Percentiles rank a stretch among this genome's conserved stretches.
Conservation (phyloP, 2,888 invertebrate genomes). For the Nomada hirtipes region DNA sequence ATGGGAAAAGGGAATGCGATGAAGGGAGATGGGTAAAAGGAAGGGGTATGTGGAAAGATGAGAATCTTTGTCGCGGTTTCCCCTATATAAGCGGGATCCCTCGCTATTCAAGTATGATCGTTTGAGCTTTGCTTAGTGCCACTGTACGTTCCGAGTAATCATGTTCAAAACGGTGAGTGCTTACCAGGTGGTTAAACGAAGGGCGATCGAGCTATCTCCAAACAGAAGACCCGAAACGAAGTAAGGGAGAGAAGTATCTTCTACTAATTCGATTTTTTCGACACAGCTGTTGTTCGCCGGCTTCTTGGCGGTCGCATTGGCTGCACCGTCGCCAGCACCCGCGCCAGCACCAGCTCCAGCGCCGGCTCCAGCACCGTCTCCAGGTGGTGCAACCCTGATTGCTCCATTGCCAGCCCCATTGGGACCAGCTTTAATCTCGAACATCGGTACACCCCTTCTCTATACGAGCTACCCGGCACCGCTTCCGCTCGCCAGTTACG, state of each 20-base stretch:
- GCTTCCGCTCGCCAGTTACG: slow-evolving; percentile 61
- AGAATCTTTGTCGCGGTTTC: slow-evolving; percentile 52
- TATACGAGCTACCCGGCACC: slow-evolving; percentile 75
- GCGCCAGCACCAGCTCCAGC: slow-evolving; percentile 76
- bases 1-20: slow-evolving; percentile 43
- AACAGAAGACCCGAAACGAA: not conserved
- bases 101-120: slow-evolving; percentile 53
- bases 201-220: not conserved
- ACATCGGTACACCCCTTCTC: slow-evolving; percentile 80
- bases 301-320: slow-evolving; percentile 86
- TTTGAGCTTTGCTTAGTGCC: slow-evolving; percentile 63
- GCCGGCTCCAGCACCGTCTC: slow-evolving; percentile 80
- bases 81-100: slow-evolving; percentile 64
- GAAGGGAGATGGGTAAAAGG: not conserved
- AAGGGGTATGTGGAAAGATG: slow-evolving; percentile 39
- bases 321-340: slow-evolving; percentile 80
- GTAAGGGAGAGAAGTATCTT: not conserved
- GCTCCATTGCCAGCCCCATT: slow-evolving; percentile 78
- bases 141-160: slow-evolving; percentile 73
- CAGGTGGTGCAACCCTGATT: slow-evolving; percentile 72
- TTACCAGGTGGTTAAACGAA: too few relatives aligned
- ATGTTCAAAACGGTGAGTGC: slow-evolving; percentile 88
- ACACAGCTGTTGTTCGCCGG: slow-evolving; percentile 85
- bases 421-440: slow-evolving; percentile 79
- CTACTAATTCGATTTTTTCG: not conserved